These are phyloP conservation scores for Anguilla japonica DNA, from an alignment of 2,113 vertebrate species.

Conservation along the genomic window DNA sequence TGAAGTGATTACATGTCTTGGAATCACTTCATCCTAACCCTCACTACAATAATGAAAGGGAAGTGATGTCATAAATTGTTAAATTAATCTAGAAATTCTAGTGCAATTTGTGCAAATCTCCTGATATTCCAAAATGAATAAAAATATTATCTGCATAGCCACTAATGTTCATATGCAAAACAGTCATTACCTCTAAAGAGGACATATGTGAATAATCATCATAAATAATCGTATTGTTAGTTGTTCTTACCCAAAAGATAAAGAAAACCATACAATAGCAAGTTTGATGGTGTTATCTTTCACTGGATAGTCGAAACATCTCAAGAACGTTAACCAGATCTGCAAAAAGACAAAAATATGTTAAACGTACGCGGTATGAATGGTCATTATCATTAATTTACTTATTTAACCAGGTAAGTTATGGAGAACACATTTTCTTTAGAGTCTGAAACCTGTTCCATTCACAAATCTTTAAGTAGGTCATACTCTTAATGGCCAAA, in stretches of 20 bases:
- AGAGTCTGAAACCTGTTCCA: background rate
- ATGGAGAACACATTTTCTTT: too few relatives aligned
- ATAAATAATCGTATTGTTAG: background rate
- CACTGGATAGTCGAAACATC: constrained; percentile 93
- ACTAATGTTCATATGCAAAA: background rate
- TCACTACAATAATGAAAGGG: background rate
- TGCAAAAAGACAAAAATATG: constrained; percentile 57
- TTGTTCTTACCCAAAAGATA: constrained; percentile 91
- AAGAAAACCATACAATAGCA: constrained; percentile 89
- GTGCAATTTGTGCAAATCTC: background rate
- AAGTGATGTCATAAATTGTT: background rate
- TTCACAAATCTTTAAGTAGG: background rate
- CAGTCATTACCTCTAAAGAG: background rate
- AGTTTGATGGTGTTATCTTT: constrained; percentile 88
- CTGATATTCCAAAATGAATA: background rate
- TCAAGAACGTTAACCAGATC: constrained; percentile 94
- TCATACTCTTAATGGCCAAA: background rate
- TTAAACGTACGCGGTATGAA: background rate
- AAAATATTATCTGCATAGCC: background rate
- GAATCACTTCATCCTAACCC: background rate
- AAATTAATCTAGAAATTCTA: background rate
- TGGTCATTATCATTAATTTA: background rate
- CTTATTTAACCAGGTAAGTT: too few relatives aligned
- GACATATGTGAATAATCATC: background rate
- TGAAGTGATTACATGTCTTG: background rate